Evolutionary conservation across 2,113 vertebrate species (phyloP).

Genomic region (Climacteris rufus): DNA sequence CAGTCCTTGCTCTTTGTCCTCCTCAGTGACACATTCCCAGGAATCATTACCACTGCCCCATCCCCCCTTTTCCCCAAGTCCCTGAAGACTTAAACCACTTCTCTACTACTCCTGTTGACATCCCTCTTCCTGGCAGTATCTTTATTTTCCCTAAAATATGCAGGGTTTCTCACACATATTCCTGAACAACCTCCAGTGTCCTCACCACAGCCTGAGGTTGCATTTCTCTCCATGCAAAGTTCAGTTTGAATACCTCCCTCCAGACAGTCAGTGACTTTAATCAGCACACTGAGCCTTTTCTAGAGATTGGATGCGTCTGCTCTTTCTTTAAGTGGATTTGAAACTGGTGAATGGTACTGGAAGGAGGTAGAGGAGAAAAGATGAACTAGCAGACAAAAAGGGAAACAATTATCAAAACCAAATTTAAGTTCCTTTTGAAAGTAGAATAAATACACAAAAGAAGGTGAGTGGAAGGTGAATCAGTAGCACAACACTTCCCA

Average conservation of each 20-base stretch:
- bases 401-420: not conserved
- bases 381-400: not conserved
- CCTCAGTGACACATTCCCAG: not conserved
- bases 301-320: not conserved
- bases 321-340: not conserved
- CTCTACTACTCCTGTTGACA: not conserved
- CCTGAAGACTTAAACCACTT: not conserved
- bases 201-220: not conserved
- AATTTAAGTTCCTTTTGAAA: not conserved
- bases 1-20: not conserved
- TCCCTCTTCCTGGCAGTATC: not conserved
- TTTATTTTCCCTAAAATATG: not conserved
- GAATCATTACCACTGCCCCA: not conserved
- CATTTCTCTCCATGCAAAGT: not conserved
- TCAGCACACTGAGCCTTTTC: not conserved
- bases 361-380: not conserved
- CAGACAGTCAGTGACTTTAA: fast-evolving
- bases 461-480: not conserved
- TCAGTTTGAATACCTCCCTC: not conserved
- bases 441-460: not conserved
- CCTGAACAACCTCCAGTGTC: not conserved
- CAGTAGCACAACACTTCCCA: not conserved
- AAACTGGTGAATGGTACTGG: not conserved
- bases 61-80: not conserved
- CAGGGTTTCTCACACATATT: not conserved